Percentiles rank a stretch among this genome's conserved stretches.
phyloP scores from a whole-genome alignment of 1,140 invertebrate species.

The Conopomorpha cramerella region DNA sequence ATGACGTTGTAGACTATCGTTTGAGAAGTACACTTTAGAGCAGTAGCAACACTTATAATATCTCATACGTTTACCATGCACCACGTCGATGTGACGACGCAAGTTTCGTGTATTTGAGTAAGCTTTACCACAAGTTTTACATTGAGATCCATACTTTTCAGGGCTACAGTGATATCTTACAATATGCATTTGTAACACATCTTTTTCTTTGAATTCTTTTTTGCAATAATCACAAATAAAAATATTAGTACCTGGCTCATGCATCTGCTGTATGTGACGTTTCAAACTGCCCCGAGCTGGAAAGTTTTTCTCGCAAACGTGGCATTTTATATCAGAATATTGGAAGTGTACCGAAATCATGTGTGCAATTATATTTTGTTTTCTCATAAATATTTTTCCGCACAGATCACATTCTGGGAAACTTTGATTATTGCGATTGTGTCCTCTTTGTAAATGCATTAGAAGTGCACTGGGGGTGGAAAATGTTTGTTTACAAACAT shows the following conservation, averaged over 20 bases:
- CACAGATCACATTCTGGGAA: slow-evolving; percentile 41
- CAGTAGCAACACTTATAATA: slow-evolving; percentile 25
- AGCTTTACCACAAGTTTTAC: slow-evolving; percentile 23
- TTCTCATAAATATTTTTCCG: slow-evolving; percentile 31
- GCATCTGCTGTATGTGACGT: slow-evolving; percentile 21
- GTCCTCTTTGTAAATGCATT: slow-evolving; percentile 21
- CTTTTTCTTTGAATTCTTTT: slow-evolving; percentile 23
- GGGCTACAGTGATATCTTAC: slow-evolving; percentile 9
- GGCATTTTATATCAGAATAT: slow-evolving; percentile 17
- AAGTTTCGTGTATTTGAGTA: slow-evolving; percentile 28
- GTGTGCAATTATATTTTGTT: slow-evolving; percentile 34
- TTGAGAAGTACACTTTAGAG: slow-evolving; percentile 32
- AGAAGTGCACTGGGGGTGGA: slow-evolving; percentile 21
- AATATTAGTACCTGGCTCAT: slow-evolving; percentile 21
- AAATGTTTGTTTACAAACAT: slow-evolving; percentile 25
- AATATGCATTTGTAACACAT: slow-evolving; percentile 23
- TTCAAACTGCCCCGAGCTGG: slow-evolving; percentile 30
- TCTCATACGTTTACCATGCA: slow-evolving; percentile 20
- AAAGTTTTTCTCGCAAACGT: slow-evolving; percentile 24
- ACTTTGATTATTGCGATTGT: slow-evolving; percentile 22
- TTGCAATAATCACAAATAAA: slow-evolving; percentile 25
- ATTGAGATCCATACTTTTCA: slow-evolving; percentile 13
- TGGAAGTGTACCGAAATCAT: slow-evolving; percentile 34
- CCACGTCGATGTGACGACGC: slow-evolving; percentile 26
- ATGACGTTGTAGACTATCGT: slow-evolving; percentile 31